These are phyloP conservation scores for Cylloceria caligata DNA, from an alignment of 2,888 invertebrate genomes.

Conservation along the genomic window DNA sequence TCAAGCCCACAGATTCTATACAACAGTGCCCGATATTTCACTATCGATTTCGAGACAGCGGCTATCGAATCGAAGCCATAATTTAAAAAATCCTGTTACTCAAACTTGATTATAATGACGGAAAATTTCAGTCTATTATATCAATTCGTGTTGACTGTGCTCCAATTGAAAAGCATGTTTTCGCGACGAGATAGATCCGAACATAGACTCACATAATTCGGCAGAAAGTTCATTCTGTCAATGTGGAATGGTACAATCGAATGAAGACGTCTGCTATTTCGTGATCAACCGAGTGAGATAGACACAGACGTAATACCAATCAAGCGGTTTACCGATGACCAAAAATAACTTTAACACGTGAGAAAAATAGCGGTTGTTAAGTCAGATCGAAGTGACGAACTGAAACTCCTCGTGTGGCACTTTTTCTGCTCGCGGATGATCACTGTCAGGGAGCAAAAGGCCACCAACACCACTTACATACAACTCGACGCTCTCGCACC, in stretches of 20 bases:
- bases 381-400: conserved; percentile 69
- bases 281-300: not conserved
- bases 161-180: not conserved
- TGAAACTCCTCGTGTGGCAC: conserved; percentile 76
- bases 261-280: not conserved
- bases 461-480: conserved; percentile 72
- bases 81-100: conserved; percentile 40
- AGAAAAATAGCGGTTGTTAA: conserved; percentile 69
- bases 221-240: not conserved
- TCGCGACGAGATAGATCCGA: conserved; percentile 3
- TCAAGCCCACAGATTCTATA: conserved; percentile 24
- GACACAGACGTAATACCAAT: not conserved
- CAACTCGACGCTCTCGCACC: conserved; percentile 76
- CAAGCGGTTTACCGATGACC: conserved; percentile 57
- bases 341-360: conserved; percentile 72
- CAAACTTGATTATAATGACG: conserved; percentile 12
- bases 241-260: conserved; percentile 1
- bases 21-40: conserved; percentile 24
- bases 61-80: conserved; percentile 24
- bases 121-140: not conserved
- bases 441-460: conserved; percentile 77
- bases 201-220: not conserved
- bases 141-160: not conserved
- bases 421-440: conserved; percentile 77
- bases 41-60: conserved; percentile 27